Conservation (phyloP, 2,113 vertebrate species). For the Cryptoleucopteryx plumbea region DNA sequence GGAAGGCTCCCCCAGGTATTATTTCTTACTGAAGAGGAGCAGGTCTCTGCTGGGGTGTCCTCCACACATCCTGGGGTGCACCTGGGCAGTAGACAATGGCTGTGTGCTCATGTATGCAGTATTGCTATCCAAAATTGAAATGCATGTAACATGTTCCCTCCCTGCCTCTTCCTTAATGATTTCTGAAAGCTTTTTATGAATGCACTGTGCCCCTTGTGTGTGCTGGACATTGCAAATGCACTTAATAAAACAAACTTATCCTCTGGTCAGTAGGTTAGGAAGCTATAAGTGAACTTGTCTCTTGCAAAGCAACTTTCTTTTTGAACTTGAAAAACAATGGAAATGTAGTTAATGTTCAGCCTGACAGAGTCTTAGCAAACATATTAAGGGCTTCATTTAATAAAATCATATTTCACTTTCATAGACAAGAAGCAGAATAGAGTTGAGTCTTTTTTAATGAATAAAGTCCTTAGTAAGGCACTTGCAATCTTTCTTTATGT, state of each 20-base stretch:
- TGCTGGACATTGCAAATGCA: background rate
- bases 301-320: background rate
- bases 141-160: accelerated
- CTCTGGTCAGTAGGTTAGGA: background rate
- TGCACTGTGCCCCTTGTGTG: background rate
- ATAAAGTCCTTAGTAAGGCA: slow-evolving; percentile 9
- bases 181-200: background rate
- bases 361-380: slow-evolving; percentile 38
- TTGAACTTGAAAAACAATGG: slow-evolving; percentile 1
- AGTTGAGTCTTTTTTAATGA: slow-evolving; percentile 35
- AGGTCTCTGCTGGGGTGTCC: background rate
- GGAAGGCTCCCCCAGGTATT: background rate
- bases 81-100: no score
- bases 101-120: accelerated
- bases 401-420: slow-evolving; percentile 41
- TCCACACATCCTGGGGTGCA: background rate
- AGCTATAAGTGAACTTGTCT: background rate
- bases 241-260: background rate
- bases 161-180: background rate
- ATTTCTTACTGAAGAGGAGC: background rate
- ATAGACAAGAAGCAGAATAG: slow-evolving; percentile 27
- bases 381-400: slow-evolving; percentile 47
- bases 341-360: slow-evolving; percentile 25
- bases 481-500: slow-evolving; percentile 9
- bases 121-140: background rate